A percentile compares a stretch with the other conserved stretches of the same genome.
Conservation (phyloP, 2,113 vertebrate species). For the Casuarius casuarius region DNA sequence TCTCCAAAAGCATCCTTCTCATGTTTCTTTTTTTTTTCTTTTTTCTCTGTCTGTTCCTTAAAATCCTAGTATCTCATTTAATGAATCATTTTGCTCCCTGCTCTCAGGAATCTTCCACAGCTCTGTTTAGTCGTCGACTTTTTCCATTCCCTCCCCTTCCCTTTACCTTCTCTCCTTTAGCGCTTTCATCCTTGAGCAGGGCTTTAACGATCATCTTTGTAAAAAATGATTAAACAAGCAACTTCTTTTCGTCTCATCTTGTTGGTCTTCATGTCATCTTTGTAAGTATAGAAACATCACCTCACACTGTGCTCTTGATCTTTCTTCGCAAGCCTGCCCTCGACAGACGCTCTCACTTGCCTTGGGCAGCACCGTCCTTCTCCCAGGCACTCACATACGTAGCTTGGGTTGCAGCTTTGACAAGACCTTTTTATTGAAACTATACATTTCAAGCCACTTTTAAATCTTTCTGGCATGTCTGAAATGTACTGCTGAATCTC, state of each 20-base stretch:
- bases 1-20: not conserved
- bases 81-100: not conserved
- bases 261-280: not conserved
- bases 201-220: not conserved
- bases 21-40: not conserved
- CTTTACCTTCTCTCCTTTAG: not conserved
- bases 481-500: not conserved
- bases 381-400: not conserved
- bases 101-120: not conserved
- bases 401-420: not conserved
- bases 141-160: not conserved
- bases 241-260: not conserved
- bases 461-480: not conserved
- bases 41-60: not conserved
- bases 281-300: rapidly evolving
- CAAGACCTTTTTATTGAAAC: not conserved
- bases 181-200: not conserved
- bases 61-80: not conserved
- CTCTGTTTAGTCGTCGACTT: not conserved
- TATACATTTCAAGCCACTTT: not conserved
- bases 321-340: not conserved
- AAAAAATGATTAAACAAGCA: not conserved
- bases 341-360: not conserved
- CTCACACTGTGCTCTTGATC: not conserved
- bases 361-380: rapidly evolving